A percentile compares a stretch with the other conserved stretches of the same genome.
phyloP scores from a whole-genome alignment of 2,888 invertebrate species.

The Heliothis peltigera region DNA sequence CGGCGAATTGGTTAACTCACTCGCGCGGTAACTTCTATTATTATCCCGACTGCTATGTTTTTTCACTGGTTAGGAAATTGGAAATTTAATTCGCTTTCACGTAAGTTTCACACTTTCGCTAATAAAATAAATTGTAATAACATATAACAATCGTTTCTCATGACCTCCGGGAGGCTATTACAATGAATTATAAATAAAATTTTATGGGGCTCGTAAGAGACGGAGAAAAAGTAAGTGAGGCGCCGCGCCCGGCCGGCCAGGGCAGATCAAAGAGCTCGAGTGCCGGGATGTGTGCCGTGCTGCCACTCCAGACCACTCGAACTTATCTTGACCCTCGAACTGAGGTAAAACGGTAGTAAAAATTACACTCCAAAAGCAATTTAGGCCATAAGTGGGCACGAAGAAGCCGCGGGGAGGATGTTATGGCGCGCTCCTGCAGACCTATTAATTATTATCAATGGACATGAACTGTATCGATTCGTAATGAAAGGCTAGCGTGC shows the following conservation, averaged over 20 bases:
- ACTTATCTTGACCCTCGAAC: slow-evolving; percentile 83
- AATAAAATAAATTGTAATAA: slow-evolving; percentile 74
- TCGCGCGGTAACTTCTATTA: slow-evolving; percentile 60
- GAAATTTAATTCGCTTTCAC: slow-evolving; percentile 81
- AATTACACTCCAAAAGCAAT: slow-evolving; percentile 84
- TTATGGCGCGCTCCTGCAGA: slow-evolving; percentile 66
- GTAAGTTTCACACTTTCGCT: slow-evolving; percentile 78
- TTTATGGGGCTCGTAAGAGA: slow-evolving; percentile 74
- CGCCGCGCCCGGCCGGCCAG: slow-evolving; percentile 69
- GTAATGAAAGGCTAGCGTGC: slow-evolving; percentile 77
- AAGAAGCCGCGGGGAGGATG: slow-evolving; percentile 73
- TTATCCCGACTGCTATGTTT: slow-evolving; percentile 48
- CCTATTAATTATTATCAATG: slow-evolving; percentile 86
- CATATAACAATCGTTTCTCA: slow-evolving; percentile 77
- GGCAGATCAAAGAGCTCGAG: slow-evolving; percentile 83
- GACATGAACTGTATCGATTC: slow-evolving; percentile 82
- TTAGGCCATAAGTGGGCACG: slow-evolving; percentile 76
- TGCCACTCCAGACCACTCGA: slow-evolving; percentile 80
- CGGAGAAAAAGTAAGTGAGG: slow-evolving; percentile 63
- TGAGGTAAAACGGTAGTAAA: slow-evolving; percentile 87
- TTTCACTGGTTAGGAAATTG: slow-evolving; percentile 74
- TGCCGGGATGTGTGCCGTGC: slow-evolving; percentile 68
- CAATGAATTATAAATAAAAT: slow-evolving; percentile 74
- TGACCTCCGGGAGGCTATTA: slow-evolving; percentile 71
- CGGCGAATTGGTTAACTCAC: slow-evolving; percentile 71